A percentile compares a stretch with the other conserved stretches of the same genome.
phyloP scores from a whole-genome alignment of 2,888 invertebrate species.

The Hirudinaria manillensis region DNA sequence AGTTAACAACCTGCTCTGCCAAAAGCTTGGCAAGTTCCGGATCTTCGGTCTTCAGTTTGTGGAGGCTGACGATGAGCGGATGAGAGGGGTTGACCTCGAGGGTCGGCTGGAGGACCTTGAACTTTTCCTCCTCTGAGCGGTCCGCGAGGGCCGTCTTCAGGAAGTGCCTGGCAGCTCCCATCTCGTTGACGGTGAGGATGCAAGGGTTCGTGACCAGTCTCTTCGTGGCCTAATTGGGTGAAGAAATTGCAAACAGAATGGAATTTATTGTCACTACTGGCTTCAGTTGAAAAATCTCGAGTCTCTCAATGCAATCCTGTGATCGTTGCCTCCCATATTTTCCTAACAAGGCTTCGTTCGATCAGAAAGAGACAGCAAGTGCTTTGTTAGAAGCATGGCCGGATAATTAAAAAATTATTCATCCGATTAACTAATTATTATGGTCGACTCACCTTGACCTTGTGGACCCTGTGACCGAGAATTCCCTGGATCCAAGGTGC shows the following conservation, averaged over 20 bases:
- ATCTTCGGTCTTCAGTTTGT: conserved; percentile 68
- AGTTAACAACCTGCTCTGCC: conserved; percentile 69
- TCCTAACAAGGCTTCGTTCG: not conserved
- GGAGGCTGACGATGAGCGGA: conserved; percentile 77
- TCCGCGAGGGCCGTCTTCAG: conserved; percentile 74
- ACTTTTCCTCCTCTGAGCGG: conserved; percentile 67
- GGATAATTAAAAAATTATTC: no score
- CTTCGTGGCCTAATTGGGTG: conserved; percentile 63
- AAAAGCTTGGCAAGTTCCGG: conserved; percentile 75
- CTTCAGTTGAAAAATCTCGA: no score
- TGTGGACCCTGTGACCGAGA: conserved; percentile 72
- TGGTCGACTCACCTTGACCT: conserved; percentile 61
- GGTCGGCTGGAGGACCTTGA: conserved; percentile 78
- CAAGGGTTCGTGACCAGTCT: conserved; percentile 81
- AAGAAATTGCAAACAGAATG: no score
- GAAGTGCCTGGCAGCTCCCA: conserved; percentile 92
- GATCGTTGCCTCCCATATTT: not conserved
- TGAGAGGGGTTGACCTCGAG: conserved; percentile 81
- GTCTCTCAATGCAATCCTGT: not conserved
- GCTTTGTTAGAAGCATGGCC: no score
- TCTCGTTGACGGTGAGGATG: conserved; percentile 88
- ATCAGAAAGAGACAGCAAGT: not conserved
- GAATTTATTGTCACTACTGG: no score
- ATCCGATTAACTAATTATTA: not conserved
- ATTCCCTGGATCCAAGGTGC: conserved; percentile 72